Conservation (phyloP, 2,113 vertebrate species). For the Anolis carolinensis region DNA sequence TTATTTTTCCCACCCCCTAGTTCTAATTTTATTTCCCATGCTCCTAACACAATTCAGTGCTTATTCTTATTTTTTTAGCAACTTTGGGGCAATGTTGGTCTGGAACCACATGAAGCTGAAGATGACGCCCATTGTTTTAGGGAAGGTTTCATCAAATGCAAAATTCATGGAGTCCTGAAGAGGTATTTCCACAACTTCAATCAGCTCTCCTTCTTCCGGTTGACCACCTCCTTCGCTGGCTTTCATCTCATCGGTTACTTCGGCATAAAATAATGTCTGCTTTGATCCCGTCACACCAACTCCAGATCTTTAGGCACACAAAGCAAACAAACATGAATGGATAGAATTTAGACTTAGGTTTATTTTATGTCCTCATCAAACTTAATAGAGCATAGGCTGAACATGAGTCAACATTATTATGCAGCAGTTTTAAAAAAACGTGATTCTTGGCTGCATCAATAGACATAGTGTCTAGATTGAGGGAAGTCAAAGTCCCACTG, state of each 20-base stretch:
- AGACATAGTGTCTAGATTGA: too few relatives aligned
- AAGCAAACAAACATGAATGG: background rate
- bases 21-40: background rate
- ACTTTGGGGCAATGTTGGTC: conserved; percentile 83
- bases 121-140: conserved; percentile 87
- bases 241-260: conserved; percentile 87
- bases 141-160: conserved; percentile 84
- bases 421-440: background rate
- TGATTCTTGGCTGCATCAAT: too few relatives aligned
- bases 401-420: too few relatives aligned
- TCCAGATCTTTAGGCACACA: conserved; percentile 65
- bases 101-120: conserved; percentile 93
- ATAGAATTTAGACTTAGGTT: too few relatives aligned
- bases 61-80: conserved; percentile 45
- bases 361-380: too few relatives aligned
- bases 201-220: conserved; percentile 85
- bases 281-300: conserved; percentile 86
- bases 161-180: conserved; percentile 88
- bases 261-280: conserved; percentile 90
- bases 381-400: too few relatives aligned
- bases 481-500: too few relatives aligned
- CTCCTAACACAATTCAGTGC: fast-evolving
- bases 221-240: conserved; percentile 82
- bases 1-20: background rate
- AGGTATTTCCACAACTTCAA: conserved; percentile 89